These are phyloP conservation scores for Drosophila kohkoa DNA, from an alignment of 1,140 invertebrate species.

Conservation along the genomic window DNA sequence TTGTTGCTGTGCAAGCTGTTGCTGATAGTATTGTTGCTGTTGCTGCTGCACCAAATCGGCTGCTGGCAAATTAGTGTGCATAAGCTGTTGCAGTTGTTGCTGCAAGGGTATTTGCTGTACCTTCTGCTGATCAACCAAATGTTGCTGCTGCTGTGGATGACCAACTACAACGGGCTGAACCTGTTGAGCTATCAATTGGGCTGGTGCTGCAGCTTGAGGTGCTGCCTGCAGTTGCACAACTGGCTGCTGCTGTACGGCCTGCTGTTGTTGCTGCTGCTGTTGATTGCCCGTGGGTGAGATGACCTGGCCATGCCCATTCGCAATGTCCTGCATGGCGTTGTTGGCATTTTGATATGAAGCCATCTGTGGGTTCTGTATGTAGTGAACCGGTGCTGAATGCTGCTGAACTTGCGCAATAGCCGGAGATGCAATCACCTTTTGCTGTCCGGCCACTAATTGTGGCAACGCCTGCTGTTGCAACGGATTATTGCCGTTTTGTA, in stretches of 20 bases:
- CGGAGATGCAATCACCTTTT: conserved; percentile 63
- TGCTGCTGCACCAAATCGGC: conserved; percentile 62
- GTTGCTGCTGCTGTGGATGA: conserved; percentile 23
- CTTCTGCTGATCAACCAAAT: conserved; percentile 74
- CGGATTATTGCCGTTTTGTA: conserved; percentile 58
- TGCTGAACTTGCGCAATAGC: conserved; percentile 66
- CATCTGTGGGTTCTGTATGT: conserved; percentile 74
- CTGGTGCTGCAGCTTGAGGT: conserved; percentile 40
- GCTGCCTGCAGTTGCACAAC: conserved; percentile 31
- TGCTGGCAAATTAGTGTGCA: conserved; percentile 65
- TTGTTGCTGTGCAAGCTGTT: conserved; percentile 53
- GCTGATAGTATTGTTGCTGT: conserved; percentile 62
- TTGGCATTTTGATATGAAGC: conserved; percentile 66
- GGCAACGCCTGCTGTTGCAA: conserved; percentile 49
- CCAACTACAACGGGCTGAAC: conserved; percentile 44
- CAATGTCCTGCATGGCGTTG: conserved; percentile 59
- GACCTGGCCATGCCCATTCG: conserved; percentile 66
- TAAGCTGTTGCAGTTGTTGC: conserved; percentile 72
- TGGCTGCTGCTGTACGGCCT: conserved; percentile 24
- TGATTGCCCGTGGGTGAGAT: conserved; percentile 68
- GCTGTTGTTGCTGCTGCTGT: conserved; percentile 64
- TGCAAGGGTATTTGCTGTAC: conserved; percentile 83
- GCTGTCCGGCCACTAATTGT: conserved; percentile 63
- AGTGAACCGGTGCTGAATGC: conserved; percentile 69
- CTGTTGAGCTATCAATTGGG: conserved; percentile 49